These are phyloP conservation scores for Malurus melanocephalus DNA, from an alignment of 2,113 vertebrate genomes.

Conservation along the genomic window DNA sequence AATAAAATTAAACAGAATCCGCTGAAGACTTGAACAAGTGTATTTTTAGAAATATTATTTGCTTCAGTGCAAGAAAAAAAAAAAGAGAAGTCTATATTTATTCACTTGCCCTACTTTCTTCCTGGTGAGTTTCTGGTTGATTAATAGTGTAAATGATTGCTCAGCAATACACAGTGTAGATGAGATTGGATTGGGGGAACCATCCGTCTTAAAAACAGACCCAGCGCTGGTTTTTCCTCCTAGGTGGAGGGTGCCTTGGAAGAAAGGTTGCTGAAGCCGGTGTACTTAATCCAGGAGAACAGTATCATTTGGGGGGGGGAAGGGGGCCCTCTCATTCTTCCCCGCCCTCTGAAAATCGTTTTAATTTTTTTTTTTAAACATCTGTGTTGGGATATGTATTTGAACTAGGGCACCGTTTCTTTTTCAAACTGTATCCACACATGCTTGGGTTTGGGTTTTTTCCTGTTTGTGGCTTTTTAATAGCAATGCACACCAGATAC, in stretches of 20 bases:
- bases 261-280: background rate
- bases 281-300: background rate
- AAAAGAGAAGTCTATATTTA: background rate
- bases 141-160: constrained; percentile 25
- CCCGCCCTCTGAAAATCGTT: background rate
- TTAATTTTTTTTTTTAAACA: background rate
- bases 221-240: background rate
- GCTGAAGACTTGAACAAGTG: background rate
- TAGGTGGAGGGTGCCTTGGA: background rate
- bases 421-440: background rate
- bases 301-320: background rate
- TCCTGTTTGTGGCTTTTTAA: background rate
- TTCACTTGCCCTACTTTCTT: constrained; percentile 46
- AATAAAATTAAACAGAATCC: background rate
- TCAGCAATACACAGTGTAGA: background rate
- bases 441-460: background rate
- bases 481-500: background rate
- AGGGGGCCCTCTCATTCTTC: background rate
- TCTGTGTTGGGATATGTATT: background rate
- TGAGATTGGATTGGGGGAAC: background rate
- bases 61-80: background rate
- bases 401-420: background rate
- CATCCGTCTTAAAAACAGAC: background rate
- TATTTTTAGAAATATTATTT: constrained; percentile 47
- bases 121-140: constrained; percentile 26